Percentiles rank a stretch among this genome's conserved stretches.
Evolutionary conservation across 1,140 invertebrate species (phyloP).

Genomic region (Polypedilum vanderplanki): DNA sequence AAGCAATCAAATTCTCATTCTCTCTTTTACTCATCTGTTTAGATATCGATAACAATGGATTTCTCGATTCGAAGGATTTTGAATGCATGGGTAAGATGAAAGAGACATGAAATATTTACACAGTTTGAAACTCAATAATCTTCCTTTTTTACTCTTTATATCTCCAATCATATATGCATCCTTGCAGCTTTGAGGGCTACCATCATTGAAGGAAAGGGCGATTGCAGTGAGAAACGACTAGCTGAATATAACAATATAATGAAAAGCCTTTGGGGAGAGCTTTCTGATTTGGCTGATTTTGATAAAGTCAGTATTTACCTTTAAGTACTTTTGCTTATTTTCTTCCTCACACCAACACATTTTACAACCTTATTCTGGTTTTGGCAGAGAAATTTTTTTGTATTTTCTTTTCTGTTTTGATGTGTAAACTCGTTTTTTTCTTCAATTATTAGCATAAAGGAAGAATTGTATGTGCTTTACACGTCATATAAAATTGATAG

Average conservation of each 20-base stretch:
- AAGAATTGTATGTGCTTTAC: no score
- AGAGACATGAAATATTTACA: no score
- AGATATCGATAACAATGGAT: constrained; percentile 80
- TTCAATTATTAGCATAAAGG: no score
- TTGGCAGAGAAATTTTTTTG: no score
- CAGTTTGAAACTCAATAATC: no score
- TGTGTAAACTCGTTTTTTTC: no score
- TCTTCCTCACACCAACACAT: background rate
- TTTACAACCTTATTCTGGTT: no score
- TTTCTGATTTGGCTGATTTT: constrained; percentile 72
- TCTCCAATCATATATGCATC: no score
- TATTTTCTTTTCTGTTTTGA: no score
- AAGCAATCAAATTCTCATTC: no score
- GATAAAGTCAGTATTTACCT: constrained; percentile 57
- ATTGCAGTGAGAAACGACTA: constrained; percentile 59
- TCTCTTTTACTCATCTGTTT: constrained; percentile 33
- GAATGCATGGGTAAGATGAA: constrained; percentile 52
- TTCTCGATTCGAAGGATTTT: constrained; percentile 71
- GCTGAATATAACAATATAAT: constrained; percentile 74
- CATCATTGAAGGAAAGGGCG: constrained; percentile 71
- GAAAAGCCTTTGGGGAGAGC: constrained; percentile 75
- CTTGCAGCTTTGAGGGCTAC: constrained; percentile 61
- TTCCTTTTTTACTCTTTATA: no score
- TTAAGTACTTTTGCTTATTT: background rate
- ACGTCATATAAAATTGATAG: no score